Conservation (phyloP, 2,888 invertebrate genomes). For the Ganaspis brasiliensis region DNA sequence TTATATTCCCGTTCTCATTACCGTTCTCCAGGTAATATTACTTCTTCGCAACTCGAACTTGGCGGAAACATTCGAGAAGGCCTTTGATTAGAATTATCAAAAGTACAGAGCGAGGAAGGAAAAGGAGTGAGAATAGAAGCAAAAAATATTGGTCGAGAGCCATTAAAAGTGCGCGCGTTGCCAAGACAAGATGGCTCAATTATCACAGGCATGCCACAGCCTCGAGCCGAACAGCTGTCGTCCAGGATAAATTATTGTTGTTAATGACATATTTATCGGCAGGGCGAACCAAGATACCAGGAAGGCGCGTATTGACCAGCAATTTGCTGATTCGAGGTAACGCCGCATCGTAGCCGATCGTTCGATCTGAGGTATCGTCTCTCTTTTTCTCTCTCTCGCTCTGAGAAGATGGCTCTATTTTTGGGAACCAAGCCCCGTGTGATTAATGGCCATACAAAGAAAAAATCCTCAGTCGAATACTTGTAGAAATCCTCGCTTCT, state of each 20-base stretch:
- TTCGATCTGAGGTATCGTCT: conserved; percentile 26
- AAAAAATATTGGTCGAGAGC: conserved; percentile 39
- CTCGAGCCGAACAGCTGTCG: conserved; percentile 56
- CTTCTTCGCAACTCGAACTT: too few relatives aligned
- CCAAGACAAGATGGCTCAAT: conserved; percentile 70
- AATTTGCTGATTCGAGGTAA: conserved; percentile 70
- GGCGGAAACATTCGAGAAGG: background rate
- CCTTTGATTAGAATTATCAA: conserved; percentile 19
- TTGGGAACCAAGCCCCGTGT: conserved; percentile 49
- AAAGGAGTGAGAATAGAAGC: background rate
- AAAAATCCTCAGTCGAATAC: conserved; percentile 55
- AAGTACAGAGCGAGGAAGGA: background rate
- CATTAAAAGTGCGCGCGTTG: conserved; percentile 56
- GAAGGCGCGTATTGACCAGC: conserved; percentile 61
- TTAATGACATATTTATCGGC: conserved; percentile 72
- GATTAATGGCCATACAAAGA: conserved; percentile 55
- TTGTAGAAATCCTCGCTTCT: conserved; percentile 47
- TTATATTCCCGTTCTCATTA: too few relatives aligned
- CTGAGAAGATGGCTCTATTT: conserved; percentile 46
- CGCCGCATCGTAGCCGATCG: conserved; percentile 54
- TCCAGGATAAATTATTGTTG: conserved; percentile 68
- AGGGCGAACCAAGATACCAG: conserved; percentile 54
- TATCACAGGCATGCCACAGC: conserved; percentile 61
- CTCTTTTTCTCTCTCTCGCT: conserved; percentile 33
- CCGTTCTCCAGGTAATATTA: too few relatives aligned